Evolutionary conservation across 2,797 vertebrate species (phyloP).

Genomic region (Fundulus diaphanus): DNA sequence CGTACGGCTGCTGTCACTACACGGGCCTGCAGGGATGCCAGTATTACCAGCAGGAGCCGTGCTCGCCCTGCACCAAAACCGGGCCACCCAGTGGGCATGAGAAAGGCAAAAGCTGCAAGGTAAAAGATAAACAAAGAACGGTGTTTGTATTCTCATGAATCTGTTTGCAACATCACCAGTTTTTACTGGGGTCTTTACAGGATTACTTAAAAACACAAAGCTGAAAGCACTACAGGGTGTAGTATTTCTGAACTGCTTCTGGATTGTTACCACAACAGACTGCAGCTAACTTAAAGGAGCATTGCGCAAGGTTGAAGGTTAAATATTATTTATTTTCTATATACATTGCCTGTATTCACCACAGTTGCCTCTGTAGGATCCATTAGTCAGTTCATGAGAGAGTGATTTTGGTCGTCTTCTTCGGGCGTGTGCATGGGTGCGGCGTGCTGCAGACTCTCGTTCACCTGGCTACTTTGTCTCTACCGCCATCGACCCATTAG

Average conservation of each 20-base stretch:
- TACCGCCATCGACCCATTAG: too few relatives aligned
- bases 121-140: constrained; percentile 43
- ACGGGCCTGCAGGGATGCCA: constrained; percentile 66
- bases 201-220: neutral
- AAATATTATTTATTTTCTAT: too few relatives aligned
- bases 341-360: too few relatives aligned
- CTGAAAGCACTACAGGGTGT: neutral
- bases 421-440: too few relatives aligned
- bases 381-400: too few relatives aligned
- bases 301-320: too few relatives aligned
- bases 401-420: too few relatives aligned
- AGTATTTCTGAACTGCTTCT: neutral
- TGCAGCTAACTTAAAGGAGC: too few relatives aligned
- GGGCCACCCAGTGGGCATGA: constrained; percentile 57
- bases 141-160: constrained; percentile 6
- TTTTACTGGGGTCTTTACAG: constrained; percentile 1
- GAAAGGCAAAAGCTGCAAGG: constrained; percentile 81
- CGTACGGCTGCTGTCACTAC: constrained; percentile 79
- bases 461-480: too few relatives aligned
- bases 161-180: neutral
- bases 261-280: neutral
- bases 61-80: constrained; percentile 58
- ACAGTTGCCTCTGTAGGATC: too few relatives aligned
- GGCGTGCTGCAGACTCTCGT: too few relatives aligned
- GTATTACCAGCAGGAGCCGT: constrained; percentile 71